Evolutionary conservation across 2,797 vertebrate genomes (phyloP), one percentile per base, ranked within the genome.

Genomic region (Sebastes taczanowskii): DNA sequence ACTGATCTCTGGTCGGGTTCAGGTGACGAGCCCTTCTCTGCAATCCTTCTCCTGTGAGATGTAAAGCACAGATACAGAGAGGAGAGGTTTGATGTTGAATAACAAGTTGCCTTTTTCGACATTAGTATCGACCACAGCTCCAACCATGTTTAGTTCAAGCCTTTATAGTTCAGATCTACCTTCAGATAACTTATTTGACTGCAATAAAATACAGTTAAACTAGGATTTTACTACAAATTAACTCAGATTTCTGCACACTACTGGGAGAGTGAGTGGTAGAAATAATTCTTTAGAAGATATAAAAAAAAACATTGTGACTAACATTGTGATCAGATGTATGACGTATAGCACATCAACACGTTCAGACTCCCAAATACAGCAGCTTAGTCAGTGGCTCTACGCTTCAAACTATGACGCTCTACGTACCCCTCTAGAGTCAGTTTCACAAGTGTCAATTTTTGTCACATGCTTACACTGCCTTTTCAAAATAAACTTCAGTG

Each of bases 11-110:
- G 96, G 69, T 99, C 98, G 63, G 96, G 91, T 93, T 99, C 98
- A 93, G 96, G 91, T 59, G 97, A 97, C 38, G 98, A 98, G 93
- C 97, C 97, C 94, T 99, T 99, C 89, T 99, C 98, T 88, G 97
- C 97, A 91, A 99, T 99, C 95, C 97, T 97, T 96, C 98, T 98
- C 95, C 98, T 99, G 88, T 11, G 70, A 73, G 7, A 84, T 0
- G 58, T 1, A 56, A 18, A 74, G 56, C 2, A 11, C 5, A 61
- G 58, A 46, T 3, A 65, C 5, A 55, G 25, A 10, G 29, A 67
- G 62, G n/a, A 67, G 7, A 34, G 8, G 4, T 13, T 67, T 13
- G n/a, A 30, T 18, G 38, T 11, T 25, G 4, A 68, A 32, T 25
- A 46, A 20, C 27, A 46, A 46, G 42, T 46, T 46, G 42, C 38